Evolutionary conservation across 2,888 invertebrate genomes (phyloP).

Genomic region (Platycheirus rosarum): DNA sequence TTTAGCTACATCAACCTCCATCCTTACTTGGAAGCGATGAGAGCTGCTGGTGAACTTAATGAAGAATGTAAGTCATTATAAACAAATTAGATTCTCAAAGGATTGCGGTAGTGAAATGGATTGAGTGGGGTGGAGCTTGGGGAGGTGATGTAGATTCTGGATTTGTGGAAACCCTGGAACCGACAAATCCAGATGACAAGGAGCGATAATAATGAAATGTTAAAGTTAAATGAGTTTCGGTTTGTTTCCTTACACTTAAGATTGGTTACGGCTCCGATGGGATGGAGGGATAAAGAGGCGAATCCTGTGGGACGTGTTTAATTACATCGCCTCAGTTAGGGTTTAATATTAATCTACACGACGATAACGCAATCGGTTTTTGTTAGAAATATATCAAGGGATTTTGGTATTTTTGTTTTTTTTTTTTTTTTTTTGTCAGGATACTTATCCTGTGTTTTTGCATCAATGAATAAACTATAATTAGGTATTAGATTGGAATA

Average conservation of each 20-base stretch:
- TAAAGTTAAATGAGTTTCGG: slow-evolving; percentile 62
- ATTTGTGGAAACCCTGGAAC: neutral
- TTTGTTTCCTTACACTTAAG: neutral
- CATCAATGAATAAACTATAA: too few relatives aligned
- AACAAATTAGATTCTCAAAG: slow-evolving; percentile 63
- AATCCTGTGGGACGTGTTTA: neutral
- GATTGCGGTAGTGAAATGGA: slow-evolving; percentile 35
- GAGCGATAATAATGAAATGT: slow-evolving; percentile 68
- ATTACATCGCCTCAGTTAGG: neutral
- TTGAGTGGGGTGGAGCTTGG: neutral
- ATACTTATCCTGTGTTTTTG: too few relatives aligned
- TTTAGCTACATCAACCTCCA: slow-evolving; percentile 27
- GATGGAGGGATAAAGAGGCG: neutral
- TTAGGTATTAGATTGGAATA: too few relatives aligned
- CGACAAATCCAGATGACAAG: slow-evolving; percentile 45
- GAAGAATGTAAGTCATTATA: slow-evolving; percentile 62
- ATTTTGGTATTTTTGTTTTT: neutral
- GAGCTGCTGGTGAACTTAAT: slow-evolving; percentile 22
- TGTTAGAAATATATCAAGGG: neutral
- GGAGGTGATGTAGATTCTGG: neutral
- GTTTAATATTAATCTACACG: neutral
- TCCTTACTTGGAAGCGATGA: slow-evolving; percentile 10
- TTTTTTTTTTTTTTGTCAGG: too few relatives aligned
- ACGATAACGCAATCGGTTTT: neutral
- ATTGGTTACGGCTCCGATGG: neutral